These are phyloP conservation scores for Drosophila bocki DNA, from an alignment of 1,140 invertebrate genomes.

Conservation along the genomic window DNA sequence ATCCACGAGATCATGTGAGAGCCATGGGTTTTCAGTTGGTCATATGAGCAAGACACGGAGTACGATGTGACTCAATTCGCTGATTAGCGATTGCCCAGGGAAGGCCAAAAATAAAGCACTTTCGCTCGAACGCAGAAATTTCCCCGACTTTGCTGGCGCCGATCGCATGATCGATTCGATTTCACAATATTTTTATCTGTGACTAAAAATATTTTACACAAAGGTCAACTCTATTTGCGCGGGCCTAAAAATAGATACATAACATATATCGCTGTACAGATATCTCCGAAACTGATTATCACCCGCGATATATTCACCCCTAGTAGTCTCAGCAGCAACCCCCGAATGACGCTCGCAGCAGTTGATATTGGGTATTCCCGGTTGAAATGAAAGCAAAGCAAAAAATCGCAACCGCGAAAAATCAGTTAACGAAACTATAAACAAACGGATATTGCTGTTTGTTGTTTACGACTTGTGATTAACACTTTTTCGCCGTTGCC, in stretches of 20 bases:
- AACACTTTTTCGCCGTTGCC: conserved; percentile 47
- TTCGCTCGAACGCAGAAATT: conserved; percentile 16
- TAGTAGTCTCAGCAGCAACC: too few species aligned
- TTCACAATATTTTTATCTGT: conserved; percentile 53
- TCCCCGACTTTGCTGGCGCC: conserved; percentile 2
- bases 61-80: conserved; percentile 23
- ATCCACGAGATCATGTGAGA: conserved; percentile 28
- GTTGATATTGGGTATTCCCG: conserved; percentile 38
- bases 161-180: conserved; percentile 53
- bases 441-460: conserved; percentile 64
- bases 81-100: conserved; percentile 26
- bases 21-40: conserved; percentile 3
- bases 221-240: conserved; percentile 64
- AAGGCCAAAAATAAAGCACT: conserved; percentile 36
- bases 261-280: neutral
- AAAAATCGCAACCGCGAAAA: conserved; percentile 32
- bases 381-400: conserved; percentile 3
- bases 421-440: conserved; percentile 62
- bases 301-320: neutral
- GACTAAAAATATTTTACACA: conserved; percentile 30
- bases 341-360: conserved; percentile 27
- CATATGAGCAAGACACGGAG: conserved; percentile 26
- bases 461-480: conserved; percentile 69
- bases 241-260: conserved; percentile 51
- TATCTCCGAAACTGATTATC: conserved; percentile 34